A percentile compares a stretch with the other conserved stretches of the same genome.
phyloP scores from a whole-genome alignment of 2,888 invertebrate species.

The Phalera bucephala region DNA sequence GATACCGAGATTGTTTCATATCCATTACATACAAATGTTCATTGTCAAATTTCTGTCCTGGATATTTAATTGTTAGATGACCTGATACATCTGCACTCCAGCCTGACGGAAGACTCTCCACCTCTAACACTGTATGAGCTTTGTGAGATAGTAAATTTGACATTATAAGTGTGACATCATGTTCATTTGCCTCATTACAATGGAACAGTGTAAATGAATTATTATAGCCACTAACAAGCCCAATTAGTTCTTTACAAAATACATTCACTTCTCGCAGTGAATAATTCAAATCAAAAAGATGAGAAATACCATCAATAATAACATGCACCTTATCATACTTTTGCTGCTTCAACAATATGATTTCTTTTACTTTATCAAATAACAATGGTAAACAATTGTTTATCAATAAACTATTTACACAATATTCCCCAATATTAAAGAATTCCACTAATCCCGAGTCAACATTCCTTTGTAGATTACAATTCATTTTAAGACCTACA shows the following conservation, averaged over 20 bases:
- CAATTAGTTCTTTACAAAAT: slow-evolving; percentile 74
- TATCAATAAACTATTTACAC: slow-evolving; percentile 40
- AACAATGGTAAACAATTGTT: slow-evolving; percentile 60
- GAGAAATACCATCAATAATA: slow-evolving; percentile 88
- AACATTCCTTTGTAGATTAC: slow-evolving; percentile 82
- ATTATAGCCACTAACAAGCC: slow-evolving; percentile 49
- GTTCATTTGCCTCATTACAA: slow-evolving; percentile 82
- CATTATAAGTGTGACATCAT: slow-evolving; percentile 82
- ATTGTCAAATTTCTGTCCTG: slow-evolving; percentile 55
- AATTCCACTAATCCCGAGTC: slow-evolving; percentile 57
- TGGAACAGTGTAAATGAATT: slow-evolving; percentile 76
- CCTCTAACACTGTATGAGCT: slow-evolving; percentile 84
- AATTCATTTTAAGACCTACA: slow-evolving; percentile 88
- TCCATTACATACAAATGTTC: slow-evolving; percentile 53
- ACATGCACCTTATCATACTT: slow-evolving; percentile 74
- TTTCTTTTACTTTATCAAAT: slow-evolving; percentile 61
- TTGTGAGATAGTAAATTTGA: slow-evolving; percentile 85
- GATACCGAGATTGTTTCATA: slow-evolving; percentile 64
- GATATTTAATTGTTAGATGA: slow-evolving; percentile 80
- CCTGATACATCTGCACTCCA: slow-evolving; percentile 89
- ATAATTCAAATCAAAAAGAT: slow-evolving; percentile 86
- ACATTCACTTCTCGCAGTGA: slow-evolving; percentile 74
- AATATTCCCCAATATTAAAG: slow-evolving; percentile 55
- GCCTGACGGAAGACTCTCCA: slow-evolving; percentile 88
- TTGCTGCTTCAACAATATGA: slow-evolving; percentile 54